These are phyloP conservation scores for Galerucella nymphaeae DNA, from an alignment of 2,888 invertebrate genomes.

Conservation along the genomic window DNA sequence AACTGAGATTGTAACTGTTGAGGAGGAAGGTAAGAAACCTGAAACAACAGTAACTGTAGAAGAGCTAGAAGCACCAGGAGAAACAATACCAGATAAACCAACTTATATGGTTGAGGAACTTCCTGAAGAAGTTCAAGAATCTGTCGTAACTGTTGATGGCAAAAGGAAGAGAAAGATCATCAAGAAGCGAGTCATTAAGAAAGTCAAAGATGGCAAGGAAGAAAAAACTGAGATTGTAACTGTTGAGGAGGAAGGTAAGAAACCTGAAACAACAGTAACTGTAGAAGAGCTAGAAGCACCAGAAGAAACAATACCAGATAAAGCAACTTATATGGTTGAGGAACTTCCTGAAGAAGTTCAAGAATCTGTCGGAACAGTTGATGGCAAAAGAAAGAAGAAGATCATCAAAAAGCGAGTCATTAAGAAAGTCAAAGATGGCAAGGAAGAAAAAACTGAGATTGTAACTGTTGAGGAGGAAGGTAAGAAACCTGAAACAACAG, in stretches of 20 bases:
- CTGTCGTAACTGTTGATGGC: conserved; percentile 49
- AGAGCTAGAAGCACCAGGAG: conserved; percentile 52
- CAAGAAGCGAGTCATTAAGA: conserved; percentile 60
- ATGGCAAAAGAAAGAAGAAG: conserved; percentile 73
- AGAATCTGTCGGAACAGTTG: conserved; percentile 70
- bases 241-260: conserved; percentile 58
- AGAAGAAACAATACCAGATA: conserved; percentile 52
- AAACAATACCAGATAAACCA: conserved; percentile 39
- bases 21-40: conserved; percentile 59
- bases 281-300: conserved; percentile 50
- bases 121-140: conserved; percentile 50
- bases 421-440: conserved; percentile 81
- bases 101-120: conserved; percentile 48
- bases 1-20: conserved; percentile 57
- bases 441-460: conserved; percentile 74
- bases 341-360: conserved; percentile 58
- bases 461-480: conserved; percentile 56
- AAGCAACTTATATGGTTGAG: conserved; percentile 46
- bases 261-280: conserved; percentile 54
- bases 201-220: conserved; percentile 59
- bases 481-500: conserved; percentile 51
- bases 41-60: conserved; percentile 53
- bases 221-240: conserved; percentile 64
- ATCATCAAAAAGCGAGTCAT: conserved; percentile 70
- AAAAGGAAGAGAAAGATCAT: conserved; percentile 53